phyloP scores from a whole-genome alignment of 2,113 vertebrate genomes.

The Tor tambroides region DNA sequence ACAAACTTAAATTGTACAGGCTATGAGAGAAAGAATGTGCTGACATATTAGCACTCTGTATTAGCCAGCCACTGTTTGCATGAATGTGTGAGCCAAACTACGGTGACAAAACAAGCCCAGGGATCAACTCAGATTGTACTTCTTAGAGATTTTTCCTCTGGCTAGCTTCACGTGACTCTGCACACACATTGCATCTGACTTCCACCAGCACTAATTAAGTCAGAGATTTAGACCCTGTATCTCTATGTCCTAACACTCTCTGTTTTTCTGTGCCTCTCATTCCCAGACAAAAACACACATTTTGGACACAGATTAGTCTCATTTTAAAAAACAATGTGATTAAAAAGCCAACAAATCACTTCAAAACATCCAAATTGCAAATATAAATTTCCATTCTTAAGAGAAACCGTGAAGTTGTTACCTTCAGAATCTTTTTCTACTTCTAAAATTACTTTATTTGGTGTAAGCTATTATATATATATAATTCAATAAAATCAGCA shows the following conservation, averaged over 20 bases:
- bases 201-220: slow-evolving; percentile 58
- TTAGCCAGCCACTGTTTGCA: slow-evolving; percentile 32
- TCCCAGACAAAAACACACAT: not conserved
- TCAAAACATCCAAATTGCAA: not conserved
- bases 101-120: slow-evolving; percentile 52
- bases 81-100: slow-evolving; percentile 23
- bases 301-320: not conserved
- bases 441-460: not conserved
- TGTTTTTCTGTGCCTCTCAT: slow-evolving; percentile 16
- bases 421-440: not conserved
- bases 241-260: slow-evolving; percentile 25
- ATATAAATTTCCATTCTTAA: not conserved
- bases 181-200: slow-evolving; percentile 68
- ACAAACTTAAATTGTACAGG: not conserved
- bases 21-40: slow-evolving; percentile 33
- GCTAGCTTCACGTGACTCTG: slow-evolving; percentile 63
- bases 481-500: not conserved
- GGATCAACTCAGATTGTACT: slow-evolving; percentile 61
- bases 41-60: slow-evolving; percentile 22
- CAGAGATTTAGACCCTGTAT: slow-evolving; percentile 55
- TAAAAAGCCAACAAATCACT: not conserved
- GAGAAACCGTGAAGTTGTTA: not conserved
- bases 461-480: not conserved
- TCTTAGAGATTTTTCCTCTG: slow-evolving; percentile 70
- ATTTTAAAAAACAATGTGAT: not conserved